These are phyloP conservation scores for Ictalurus punctatus DNA, from an alignment of 2,113 vertebrate genomes.

Conservation along the genomic window DNA sequence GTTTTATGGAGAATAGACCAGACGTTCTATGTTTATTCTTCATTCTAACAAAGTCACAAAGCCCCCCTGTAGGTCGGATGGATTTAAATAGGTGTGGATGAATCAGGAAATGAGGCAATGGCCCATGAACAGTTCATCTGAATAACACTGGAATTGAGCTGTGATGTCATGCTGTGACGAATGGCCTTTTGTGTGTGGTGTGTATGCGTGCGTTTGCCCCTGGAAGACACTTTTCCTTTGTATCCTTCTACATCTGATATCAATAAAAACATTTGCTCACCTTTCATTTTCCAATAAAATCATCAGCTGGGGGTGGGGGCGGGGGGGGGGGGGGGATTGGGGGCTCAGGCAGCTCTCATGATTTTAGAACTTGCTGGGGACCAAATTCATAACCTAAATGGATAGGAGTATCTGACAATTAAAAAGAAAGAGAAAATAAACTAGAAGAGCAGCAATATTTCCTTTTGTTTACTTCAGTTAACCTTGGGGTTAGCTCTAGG, in stretches of 20 bases:
- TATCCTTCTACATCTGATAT: background rate
- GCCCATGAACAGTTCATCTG: slow-evolving; percentile 40
- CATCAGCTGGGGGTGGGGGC: background rate
- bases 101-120: slow-evolving; percentile 42
- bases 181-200: slow-evolving; percentile 12
- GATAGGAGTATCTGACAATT: background rate
- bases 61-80: slow-evolving; percentile 5
- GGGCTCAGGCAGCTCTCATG: background rate
- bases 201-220: background rate
- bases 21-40: background rate
- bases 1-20: background rate
- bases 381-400: background rate
- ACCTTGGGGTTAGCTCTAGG: background rate
- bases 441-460: background rate
- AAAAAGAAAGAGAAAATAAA: background rate
- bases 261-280: background rate
- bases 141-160: slow-evolving; percentile 30
- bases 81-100: slow-evolving; percentile 31
- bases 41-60: slow-evolving; percentile 25
- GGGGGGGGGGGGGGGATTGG: too few relatives aligned
- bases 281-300: background rate
- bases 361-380: background rate
- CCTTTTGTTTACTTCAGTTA: background rate
- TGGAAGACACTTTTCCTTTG: background rate
- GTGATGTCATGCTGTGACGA: slow-evolving; percentile 36